phyloP scores from a whole-genome alignment of 2,888 invertebrate genomes.

The Epistrophe eligans region DNA sequence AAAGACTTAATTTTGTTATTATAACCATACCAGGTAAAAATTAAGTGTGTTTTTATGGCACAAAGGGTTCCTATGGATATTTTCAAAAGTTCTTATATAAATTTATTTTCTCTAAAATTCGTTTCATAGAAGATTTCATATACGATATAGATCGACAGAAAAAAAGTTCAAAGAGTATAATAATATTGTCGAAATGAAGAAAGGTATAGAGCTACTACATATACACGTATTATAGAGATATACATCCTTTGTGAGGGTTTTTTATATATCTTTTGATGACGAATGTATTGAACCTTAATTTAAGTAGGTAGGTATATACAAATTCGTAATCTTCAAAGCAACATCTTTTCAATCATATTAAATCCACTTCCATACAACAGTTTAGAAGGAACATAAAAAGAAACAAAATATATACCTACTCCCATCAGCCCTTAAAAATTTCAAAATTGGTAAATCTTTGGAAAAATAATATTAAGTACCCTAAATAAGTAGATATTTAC shows the following conservation, averaged over 20 bases:
- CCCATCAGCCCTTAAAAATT: neutral
- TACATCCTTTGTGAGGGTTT: neutral
- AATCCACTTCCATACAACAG: neutral
- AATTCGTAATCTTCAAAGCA: slow-evolving; percentile 35
- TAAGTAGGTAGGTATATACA: slow-evolving; percentile 6
- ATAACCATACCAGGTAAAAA: neutral
- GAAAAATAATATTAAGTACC: slow-evolving; percentile 6
- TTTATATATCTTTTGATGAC: slow-evolving; percentile 16
- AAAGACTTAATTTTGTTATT: slow-evolving; percentile 15
- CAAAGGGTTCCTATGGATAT: neutral
- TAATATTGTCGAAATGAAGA: neutral
- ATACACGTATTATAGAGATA: neutral
- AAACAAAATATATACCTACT: neutral
- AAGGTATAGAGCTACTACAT: neutral
- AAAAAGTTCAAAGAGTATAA: slow-evolving; percentile 28
- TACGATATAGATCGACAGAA: neutral
- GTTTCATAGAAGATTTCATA: neutral
- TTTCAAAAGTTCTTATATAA: neutral
- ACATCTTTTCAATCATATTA: slow-evolving; percentile 37
- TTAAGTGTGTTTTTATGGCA: neutral
- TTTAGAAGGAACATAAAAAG: neutral
- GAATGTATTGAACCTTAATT: slow-evolving; percentile 21
- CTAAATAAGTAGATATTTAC: neutral
- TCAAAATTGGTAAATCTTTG: slow-evolving; percentile 22
- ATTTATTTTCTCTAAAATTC: neutral